Base-by-base conservation (phyloP, 2,797 vertebrate species). In the Spinibarbus caldwelli region DNA sequence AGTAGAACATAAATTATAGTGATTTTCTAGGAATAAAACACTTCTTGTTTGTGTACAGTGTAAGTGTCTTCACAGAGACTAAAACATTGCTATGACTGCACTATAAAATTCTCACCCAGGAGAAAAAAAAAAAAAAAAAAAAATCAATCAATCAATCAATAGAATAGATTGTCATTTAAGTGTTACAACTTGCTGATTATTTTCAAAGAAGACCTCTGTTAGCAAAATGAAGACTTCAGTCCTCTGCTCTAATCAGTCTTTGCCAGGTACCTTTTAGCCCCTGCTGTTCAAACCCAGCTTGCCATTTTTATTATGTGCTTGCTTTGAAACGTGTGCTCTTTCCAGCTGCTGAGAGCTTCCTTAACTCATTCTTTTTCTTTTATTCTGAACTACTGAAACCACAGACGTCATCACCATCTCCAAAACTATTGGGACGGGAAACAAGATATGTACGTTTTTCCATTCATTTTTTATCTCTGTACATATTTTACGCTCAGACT, bases 381-480 rank as follows among this genome's bases (percentile, higher is more conserved):
- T 67, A 49, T 78, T 80, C 66, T 84, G 14, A 62, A 86, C 87
- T 88, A 80, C 85, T 93, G 92, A 86, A 77, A 71, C 84, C 89
- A 85, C 87, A 95, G 92, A 90, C 94, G 73, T 90, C 94, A 12
- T 90, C 94, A 72, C 90, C 93, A 17, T 88, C 92, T 80, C 92
- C 95, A 71, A 96, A 94, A 93, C 92, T 95, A 87, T 88, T 95
- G 87, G 98, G 98, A 41, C 95, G 97, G 82, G 97, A 99, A 96
- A 99, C 98, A 59, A 99, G 96, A 98, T 98, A 98, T 92, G 98
- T 99, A 93, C 96, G 98, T 96, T 23, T 90, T 80, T 62, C 6
- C 71, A 21, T 70, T 66, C 7, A 34, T 19, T 34, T 19, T 66
- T 79, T 14, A 36, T 75, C 29, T 82, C 34, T 75, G 12, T 23